Evolutionary conservation across 2,888 invertebrate genomes (phyloP), one percentile per base, ranked within the genome.

Genomic region (Sussaba pulchella): DNA sequence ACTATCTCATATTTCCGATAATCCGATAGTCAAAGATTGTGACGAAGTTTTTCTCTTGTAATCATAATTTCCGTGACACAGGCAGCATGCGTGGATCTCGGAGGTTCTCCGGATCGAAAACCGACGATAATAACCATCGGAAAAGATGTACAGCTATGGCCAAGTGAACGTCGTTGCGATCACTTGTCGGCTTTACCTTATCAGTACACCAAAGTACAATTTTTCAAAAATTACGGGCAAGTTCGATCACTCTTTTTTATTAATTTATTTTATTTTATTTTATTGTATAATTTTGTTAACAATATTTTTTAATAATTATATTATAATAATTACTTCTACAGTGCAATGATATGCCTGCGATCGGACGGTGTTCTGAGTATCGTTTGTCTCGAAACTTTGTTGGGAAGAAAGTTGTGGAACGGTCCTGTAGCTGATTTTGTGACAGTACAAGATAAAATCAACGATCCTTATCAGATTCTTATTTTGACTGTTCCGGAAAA

Each of bases 291-390:
- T 31, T 31, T 54, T 54, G n/a, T 14, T 54, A n/a, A n/a, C n/a
- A n/a, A n/a, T 39, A 6, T n/a, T 2, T 43, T 43, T n/a, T n/a
- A 43, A n/a, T 43, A 36, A n/a, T 0, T 31, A 43, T 12, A 26
- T 12, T 14, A 41, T 52, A 47, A 19, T 31, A 10, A n/a, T 45
- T 31, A 14, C 10, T 61, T 71, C 36, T 69, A 19, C 66, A 89
- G 89, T 57, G 84, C 84, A 43, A 83, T 91, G 81, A 54, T 91
- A 39, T 87, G 89, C 57, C 85, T 91, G n/a, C 83, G 86, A 43
- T 57, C 74, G 9, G 87, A 91, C 72, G 78, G 85, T 45, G 78
- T 71, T 26, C 78, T 91, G 54, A 83, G 84, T 66, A 47, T 90
- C 41, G 59, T 91, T 17, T 91, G 90, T 52, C 83, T 86, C 6